A percentile compares a stretch with the other conserved stretches of the same genome.
Conservation (phyloP, 2,113 vertebrate genomes). For the Eleginops maclovinus region DNA sequence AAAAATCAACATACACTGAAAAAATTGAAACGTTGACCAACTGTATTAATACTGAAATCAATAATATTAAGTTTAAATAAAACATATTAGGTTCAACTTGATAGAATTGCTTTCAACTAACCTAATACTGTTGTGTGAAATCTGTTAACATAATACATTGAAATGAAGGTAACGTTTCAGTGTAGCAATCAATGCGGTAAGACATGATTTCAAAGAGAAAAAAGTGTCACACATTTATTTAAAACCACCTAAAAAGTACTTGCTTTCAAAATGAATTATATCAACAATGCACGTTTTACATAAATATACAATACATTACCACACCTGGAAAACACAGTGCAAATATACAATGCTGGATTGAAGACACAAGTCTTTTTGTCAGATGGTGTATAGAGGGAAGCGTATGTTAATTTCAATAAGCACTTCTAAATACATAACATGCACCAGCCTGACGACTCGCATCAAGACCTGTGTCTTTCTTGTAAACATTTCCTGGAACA, state of each 20-base stretch:
- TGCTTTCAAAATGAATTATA: conserved; percentile 26
- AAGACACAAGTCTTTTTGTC: conserved; percentile 38
- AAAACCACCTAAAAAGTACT: conserved; percentile 55
- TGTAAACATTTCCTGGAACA: conserved; percentile 27
- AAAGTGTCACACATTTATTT: conserved; percentile 54
- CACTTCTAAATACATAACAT: neutral
- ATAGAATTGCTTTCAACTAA: too few species aligned
- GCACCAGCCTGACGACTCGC: conserved; percentile 11
- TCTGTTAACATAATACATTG: too few species aligned
- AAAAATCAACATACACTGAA: neutral
- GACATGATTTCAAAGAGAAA: neutral
- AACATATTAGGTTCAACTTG: too few species aligned
- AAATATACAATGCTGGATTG: conserved; percentile 36
- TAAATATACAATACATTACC: conserved; percentile 40
- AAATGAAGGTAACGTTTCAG: too few species aligned
- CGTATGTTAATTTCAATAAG: neutral
- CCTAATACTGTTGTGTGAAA: too few species aligned
- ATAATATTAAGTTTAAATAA: too few species aligned
- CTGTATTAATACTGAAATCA: too few species aligned
- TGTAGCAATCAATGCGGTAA: neutral
- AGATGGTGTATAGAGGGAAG: neutral
- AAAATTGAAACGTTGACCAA: too few species aligned
- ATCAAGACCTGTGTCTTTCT: conserved; percentile 1
- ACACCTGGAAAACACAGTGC: conserved; percentile 30
- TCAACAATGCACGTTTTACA: conserved; percentile 26